Base-by-base conservation (phyloP, 2,888 invertebrate species). In the Sarcophaga caerulescens region DNA sequence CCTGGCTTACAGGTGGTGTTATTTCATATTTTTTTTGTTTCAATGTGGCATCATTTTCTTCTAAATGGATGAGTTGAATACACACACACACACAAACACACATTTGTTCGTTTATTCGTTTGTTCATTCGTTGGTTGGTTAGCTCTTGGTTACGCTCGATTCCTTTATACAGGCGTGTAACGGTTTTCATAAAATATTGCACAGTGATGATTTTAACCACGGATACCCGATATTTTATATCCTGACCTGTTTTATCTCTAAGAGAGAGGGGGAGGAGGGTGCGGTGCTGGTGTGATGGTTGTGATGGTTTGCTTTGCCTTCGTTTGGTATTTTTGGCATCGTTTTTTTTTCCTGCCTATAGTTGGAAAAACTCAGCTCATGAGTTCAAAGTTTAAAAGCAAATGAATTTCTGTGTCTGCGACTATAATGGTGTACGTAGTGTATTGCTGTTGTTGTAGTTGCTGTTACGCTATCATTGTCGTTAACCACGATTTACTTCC, bases 311-410 rank as follows among this genome's bases (percentile, higher is more conserved):
- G 35, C 52, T 66, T 52, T 69, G 74, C 70, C 35, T 74, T 25
- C 25, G 23, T 35, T 63, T 52, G 59, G 44, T 76, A 19, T 23
- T 21, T 62, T 60, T 68, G 44, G 19, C 14, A 4, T n/a, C 14
- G 35, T 17, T 47, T 68, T n/a, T 52, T 19, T 63, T 44, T 35
- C 23, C 14, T 47, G 44, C 47, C 10, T 74, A 12, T 23, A 73
- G 59, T 66, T 52, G 52, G 12, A 52, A n/a, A 44, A 70, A 68
- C 60, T 81, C 81, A 83, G 60, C 84, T 71, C 12, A 52, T 17
- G 47, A 78, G 86, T 86, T 84, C 84, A 86, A 84, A 86, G 86
- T 86, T 86, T 84, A 81, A 84, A 81, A 84, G 71, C 66, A 78
- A 81, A 75, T 60, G 73, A 47, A 62, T 59, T 79, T 84, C 79